phyloP scores from a whole-genome alignment of 2,797 vertebrate genomes.

The Sebastes hubbsi region DNA sequence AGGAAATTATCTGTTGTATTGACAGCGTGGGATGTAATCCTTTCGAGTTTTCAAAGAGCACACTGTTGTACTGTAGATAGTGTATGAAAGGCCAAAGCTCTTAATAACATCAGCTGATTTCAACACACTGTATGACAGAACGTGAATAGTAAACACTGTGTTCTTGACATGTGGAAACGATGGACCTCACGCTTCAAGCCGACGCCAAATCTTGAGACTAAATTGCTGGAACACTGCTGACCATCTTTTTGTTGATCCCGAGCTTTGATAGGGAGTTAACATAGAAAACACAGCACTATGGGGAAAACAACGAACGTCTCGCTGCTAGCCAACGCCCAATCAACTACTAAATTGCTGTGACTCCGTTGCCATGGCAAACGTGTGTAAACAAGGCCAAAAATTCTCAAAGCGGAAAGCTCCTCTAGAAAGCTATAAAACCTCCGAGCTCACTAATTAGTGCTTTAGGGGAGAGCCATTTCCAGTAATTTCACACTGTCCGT shows the following conservation, averaged over 20 bases:
- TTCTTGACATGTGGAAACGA: conserved; percentile 34
- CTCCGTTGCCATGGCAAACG: conserved; percentile 63
- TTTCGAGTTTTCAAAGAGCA: background rate
- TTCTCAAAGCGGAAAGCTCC: conserved; percentile 55
- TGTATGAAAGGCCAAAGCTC: background rate
- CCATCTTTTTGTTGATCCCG: conserved; percentile 23
- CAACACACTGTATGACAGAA: background rate
- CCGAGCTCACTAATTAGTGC: conserved; percentile 76
- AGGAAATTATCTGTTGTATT: background rate
- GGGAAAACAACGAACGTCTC: conserved; percentile 44
- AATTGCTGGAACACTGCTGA: conserved; percentile 3
- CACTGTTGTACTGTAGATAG: background rate
- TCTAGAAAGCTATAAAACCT: conserved; percentile 73
- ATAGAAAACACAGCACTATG: conserved; percentile 39
- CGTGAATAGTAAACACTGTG: conserved; percentile 14
- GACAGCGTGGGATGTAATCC: background rate
- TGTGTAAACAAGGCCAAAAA: conserved; percentile 62
- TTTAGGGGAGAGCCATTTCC: conserved; percentile 74
- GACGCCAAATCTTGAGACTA: conserved; percentile 4
- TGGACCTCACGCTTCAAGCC: conserved; percentile 21
- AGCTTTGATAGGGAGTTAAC: conserved; percentile 34
- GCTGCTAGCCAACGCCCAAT: conserved; percentile 56
- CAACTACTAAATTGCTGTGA: conserved; percentile 50
- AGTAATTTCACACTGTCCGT: conserved; percentile 75
- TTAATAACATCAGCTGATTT: conserved; percentile 13